A percentile compares a stretch with the other conserved stretches of the same genome.
Evolutionary conservation across 2,113 vertebrate genomes (phyloP).

Genomic region (Propithecus coquereli): DNA sequence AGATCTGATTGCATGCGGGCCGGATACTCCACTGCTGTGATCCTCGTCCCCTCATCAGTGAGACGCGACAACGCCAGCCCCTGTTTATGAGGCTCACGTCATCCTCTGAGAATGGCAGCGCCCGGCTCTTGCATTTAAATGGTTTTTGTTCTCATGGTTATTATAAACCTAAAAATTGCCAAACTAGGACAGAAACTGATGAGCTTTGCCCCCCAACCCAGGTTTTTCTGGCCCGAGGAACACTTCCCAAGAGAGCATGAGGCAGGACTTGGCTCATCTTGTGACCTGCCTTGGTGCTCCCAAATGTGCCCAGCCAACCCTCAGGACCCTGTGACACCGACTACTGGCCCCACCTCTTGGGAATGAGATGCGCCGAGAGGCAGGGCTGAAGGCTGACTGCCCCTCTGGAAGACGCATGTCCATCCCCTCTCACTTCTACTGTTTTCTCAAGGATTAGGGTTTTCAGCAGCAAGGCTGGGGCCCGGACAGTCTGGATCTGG

Average conservation of each 20-base stretch:
- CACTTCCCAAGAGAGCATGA: not conserved
- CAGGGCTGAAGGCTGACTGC: not conserved
- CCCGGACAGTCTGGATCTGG: not conserved
- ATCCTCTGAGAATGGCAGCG: rapidly evolving
- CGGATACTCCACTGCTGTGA: rapidly evolving
- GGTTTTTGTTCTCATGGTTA: not conserved
- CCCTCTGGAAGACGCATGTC: rapidly evolving
- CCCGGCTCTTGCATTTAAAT: not conserved
- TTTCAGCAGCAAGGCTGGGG: rapidly evolving
- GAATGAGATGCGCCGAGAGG: not conserved
- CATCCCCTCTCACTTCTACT: not conserved
- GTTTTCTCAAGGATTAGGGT: not conserved
- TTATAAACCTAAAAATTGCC: not conserved
- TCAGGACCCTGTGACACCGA: rapidly evolving
- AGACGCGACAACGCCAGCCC: not conserved
- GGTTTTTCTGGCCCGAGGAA: not conserved
- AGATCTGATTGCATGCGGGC: not conserved
- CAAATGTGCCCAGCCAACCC: rapidly evolving
- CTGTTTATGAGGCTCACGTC: not conserved
- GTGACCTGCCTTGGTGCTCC: not conserved
- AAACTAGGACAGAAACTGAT: not conserved
- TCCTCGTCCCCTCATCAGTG: not conserved
- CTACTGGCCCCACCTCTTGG: rapidly evolving
- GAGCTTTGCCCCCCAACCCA: not conserved
- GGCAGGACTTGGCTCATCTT: rapidly evolving